A percentile compares a stretch with the other conserved stretches of the same genome.
These are phyloP conservation scores for Spisula solida DNA, from an alignment of 2,888 invertebrate genomes.

Conservation along the genomic window DNA sequence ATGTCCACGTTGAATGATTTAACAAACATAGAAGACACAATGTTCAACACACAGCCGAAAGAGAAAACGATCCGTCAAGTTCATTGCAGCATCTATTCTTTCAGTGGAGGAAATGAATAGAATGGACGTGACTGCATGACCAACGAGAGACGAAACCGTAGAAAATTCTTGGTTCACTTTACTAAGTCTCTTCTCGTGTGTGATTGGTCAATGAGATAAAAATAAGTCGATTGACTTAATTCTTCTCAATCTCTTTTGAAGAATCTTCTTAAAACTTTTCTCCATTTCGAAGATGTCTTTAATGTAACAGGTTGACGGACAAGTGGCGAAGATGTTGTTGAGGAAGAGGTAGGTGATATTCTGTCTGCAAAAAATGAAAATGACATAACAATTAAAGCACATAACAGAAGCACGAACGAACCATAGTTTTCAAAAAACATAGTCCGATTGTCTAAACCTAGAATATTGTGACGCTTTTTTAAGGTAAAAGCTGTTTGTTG, in stretches of 20 bases:
- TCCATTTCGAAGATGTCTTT: constrained; percentile 5
- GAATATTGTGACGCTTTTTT: too few species aligned
- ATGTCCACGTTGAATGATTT: too few species aligned
- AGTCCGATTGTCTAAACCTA: too few species aligned
- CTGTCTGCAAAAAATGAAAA: neutral
- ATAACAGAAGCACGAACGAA: neutral
- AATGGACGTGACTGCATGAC: neutral
- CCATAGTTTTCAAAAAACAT: neutral
- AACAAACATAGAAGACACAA: too few species aligned
- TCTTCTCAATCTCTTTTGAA: neutral
- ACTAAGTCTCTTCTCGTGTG: too few species aligned
- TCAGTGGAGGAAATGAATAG: neutral
- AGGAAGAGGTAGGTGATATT: neutral
- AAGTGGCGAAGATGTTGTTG: neutral
- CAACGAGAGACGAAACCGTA: too few species aligned
- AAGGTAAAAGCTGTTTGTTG: too few species aligned
- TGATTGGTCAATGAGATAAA: neutral
- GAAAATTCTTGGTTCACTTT: too few species aligned
- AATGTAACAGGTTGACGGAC: neutral
- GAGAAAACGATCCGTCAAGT: too few species aligned
- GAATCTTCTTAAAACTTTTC: neutral
- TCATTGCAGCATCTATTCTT: too few species aligned
- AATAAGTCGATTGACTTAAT: neutral
- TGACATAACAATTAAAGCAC: neutral
- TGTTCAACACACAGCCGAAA: too few species aligned